A percentile compares a stretch with the other conserved stretches of the same genome.
phyloP scores from a whole-genome alignment of 2,113 vertebrate genomes.

The Megaptera novaeangliae region DNA sequence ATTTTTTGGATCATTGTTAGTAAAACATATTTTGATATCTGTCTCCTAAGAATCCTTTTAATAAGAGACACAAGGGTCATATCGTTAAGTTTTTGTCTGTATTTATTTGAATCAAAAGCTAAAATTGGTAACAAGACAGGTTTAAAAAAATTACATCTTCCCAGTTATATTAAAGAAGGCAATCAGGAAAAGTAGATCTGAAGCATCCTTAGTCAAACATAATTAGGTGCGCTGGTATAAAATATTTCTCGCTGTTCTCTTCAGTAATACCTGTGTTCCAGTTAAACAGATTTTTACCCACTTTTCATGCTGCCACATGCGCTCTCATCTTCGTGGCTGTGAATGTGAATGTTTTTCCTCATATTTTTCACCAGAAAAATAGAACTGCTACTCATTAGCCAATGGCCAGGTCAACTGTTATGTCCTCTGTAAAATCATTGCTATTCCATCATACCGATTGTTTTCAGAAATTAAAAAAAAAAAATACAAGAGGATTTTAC shows the following conservation, averaged over 20 bases:
- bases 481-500: neutral
- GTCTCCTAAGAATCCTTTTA: neutral
- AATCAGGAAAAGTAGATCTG: neutral
- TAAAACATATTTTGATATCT: constrained; percentile 37
- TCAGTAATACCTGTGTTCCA: neutral
- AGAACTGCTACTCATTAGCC: neutral
- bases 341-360: neutral
- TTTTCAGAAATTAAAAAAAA: neutral
- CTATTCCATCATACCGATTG: neutral
- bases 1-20: constrained; percentile 27
- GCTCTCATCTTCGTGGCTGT: neutral
- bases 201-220: neutral
- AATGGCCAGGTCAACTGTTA: neutral
- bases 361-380: neutral
- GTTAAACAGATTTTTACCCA: neutral
- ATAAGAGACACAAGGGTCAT: neutral
- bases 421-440: neutral
- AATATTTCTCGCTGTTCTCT: neutral
- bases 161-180: constrained; percentile 21
- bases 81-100: neutral
- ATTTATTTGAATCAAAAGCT: constrained; percentile 42
- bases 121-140: constrained; percentile 16
- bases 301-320: neutral
- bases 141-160: constrained; percentile 35
- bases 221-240: neutral